Percentiles rank a stretch among this genome's conserved stretches.
Conservation (phyloP, 1,140 invertebrate genomes). For the Babylonia areolata region DNA sequence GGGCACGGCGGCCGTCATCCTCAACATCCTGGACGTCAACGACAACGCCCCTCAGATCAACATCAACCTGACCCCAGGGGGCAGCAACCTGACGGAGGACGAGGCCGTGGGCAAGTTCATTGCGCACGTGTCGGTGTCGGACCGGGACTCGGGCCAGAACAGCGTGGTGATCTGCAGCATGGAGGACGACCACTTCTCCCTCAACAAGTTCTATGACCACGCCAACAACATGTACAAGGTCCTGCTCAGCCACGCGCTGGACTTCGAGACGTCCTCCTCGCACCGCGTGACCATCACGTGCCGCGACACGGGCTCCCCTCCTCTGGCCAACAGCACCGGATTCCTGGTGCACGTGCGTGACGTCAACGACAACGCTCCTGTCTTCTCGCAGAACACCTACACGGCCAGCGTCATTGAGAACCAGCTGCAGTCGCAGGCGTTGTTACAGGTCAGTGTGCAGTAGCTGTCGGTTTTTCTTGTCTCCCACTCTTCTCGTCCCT, state of each 20-base stretch:
- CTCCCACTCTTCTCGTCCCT: too few relatives aligned
- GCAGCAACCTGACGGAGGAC: conserved; percentile 57
- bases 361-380: conserved; percentile 95
- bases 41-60: conserved; percentile 66
- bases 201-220: conserved; percentile 46
- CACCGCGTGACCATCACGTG: conserved; percentile 75
- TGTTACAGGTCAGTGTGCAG: conserved; percentile 66
- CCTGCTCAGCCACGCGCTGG: conserved; percentile 48
- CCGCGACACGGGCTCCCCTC: conserved; percentile 83
- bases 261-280: conserved; percentile 59
- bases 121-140: conserved; percentile 66
- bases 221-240: conserved; percentile 54
- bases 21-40: conserved; percentile 65
- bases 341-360: conserved; percentile 94
- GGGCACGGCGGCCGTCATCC: conserved; percentile 50
- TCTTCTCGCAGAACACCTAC: conserved; percentile 95
- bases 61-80: conserved; percentile 59
- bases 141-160: conserved; percentile 68
- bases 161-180: conserved; percentile 64
- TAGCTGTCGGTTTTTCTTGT: too few relatives aligned
- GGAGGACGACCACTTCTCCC: conserved; percentile 50
- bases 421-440: neutral
- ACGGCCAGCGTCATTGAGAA: conserved; percentile 79
- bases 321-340: conserved; percentile 86
- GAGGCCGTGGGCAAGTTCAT: conserved; percentile 59